Base-by-base conservation (phyloP, 2,113 vertebrate species). In the Cynopterus brachyotis region DNA sequence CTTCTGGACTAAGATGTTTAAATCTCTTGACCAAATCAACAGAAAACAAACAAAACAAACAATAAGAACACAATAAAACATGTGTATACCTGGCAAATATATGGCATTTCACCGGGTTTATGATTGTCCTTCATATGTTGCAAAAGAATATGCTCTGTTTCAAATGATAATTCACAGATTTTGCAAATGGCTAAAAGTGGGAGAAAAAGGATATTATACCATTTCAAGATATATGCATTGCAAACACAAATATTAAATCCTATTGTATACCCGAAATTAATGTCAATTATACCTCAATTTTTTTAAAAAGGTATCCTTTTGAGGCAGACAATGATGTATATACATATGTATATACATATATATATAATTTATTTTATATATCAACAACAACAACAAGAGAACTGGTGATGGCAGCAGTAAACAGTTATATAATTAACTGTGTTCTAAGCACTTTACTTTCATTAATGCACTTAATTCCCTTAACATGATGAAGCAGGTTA, bases 101-200 rank as follows among this genome's bases (percentile, higher is more conserved):
- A 99, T 3, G 99, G 99, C 99, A 99, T 99, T 98, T 99, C 99
- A 97, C 99, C 99, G 5, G 99, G 99, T 98, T 99, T 99, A 98
- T 99, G 99, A 98, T 99, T 99, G 97, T 99, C 99, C 98, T 99
- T 99, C 99, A 99, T 99, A 96, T 99, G 99, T 96, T 99, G 99
- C 97, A 99, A 97, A 94, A 99, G 99, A 97, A 99, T 98, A 98
- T 99, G 99, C 95, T 99, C 99, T 3, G 99, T 99, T 96, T 99
- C 99, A 98, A 99, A 99, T 26, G 99, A 99, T 97, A 99, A 98
- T 97, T 99, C 99, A 98, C 99, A 99, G 96, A 99, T 99, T 98
- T 99, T 99, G 98, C 99, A 99, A 95, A 99, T 99, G 0, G 99
- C 99, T 99, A 96, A 87, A 92, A 97, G 94, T 96, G 0, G 84